phyloP scores from a whole-genome alignment of 1,140 invertebrate species.

The Wasmannia auropunctata region DNA sequence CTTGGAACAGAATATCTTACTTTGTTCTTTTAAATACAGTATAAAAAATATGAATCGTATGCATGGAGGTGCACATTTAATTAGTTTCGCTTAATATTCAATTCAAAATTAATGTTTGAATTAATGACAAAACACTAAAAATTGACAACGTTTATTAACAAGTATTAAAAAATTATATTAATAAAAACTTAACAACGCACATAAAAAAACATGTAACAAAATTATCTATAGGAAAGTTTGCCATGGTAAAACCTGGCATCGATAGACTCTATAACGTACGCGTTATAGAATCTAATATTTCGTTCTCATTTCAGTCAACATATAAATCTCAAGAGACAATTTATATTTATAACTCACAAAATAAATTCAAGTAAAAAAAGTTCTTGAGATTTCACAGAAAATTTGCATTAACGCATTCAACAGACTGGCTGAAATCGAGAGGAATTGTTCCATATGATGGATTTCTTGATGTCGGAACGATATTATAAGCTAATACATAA shows the following conservation, averaged over 20 bases:
- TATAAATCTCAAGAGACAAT: constrained; percentile 3
- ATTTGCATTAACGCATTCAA: neutral
- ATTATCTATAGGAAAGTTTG: constrained; percentile 33
- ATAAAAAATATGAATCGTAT: neutral
- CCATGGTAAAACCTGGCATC: neutral
- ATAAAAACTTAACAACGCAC: constrained; percentile 67
- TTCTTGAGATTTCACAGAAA: neutral
- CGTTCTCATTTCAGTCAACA: neutral
- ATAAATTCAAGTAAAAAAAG: neutral
- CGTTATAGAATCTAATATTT: neutral
- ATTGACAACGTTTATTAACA: constrained; percentile 60
- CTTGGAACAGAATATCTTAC: neutral
- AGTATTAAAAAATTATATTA: neutral
- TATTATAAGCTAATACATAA: constrained; percentile 4
- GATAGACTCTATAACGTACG: neutral
- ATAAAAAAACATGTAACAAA: constrained; percentile 63
- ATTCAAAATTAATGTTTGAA: neutral
- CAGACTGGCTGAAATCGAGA: neutral
- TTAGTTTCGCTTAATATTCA: neutral
- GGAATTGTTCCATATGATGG: neutral
- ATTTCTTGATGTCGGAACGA: neutral
- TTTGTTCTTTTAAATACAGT: neutral
- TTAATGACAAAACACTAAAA: neutral
- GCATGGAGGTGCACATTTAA: neutral
- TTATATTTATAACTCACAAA: neutral